Base-by-base conservation (phyloP, 2,797 vertebrate species). In the Pyrocephalus nanus region DNA sequence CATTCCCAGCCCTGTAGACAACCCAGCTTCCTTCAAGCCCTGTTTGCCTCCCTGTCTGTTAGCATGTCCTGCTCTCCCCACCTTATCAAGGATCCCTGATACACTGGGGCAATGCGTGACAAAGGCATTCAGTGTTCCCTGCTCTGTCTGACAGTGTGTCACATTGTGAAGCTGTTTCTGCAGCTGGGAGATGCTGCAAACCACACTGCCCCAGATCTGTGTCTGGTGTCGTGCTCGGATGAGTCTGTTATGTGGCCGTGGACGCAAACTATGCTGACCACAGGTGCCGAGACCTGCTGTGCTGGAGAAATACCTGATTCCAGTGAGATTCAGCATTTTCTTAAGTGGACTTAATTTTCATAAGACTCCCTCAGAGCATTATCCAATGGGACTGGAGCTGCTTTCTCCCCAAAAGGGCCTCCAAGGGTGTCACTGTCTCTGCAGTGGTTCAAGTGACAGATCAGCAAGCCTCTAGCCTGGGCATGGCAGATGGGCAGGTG, bases 171-270 rank as follows among this genome's bases (percentile, higher is more conserved):
- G 85, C 75, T 78, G 70, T 58, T 94, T 48, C 79, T 3, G 3
- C 80, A 82, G 60, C 62, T 86, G 66, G n/a, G 83, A 51, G 62
- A 17, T 42, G 54, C 72, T 87, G 82, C 40, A 86, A 58, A 69
- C 71, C 81, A 18, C 74, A 19, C 12, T 23, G 82, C 38, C 22
- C 47, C 0, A 0, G 25, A 8, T 43, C 1, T 9, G 67, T 30
- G 57, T 3, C 43, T 12, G 51, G 12, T 42, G 58, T 5, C 4
- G 0, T 42, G 67, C 67, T 87, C 0, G 0, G 12, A 5, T 48
- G 67, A 61, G 9, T 47, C 58, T 74, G 58, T 64, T 60, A 11
- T 2, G 0, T n/a, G 70, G 48, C 34, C 0, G 0, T 8, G 32
- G 36, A 38, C 66, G 29, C 38, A 47, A 29, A 58, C 34, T 0